Conservation (phyloP, 1,140 invertebrate genomes). For the Ditylenchus dipsaci region DNA sequence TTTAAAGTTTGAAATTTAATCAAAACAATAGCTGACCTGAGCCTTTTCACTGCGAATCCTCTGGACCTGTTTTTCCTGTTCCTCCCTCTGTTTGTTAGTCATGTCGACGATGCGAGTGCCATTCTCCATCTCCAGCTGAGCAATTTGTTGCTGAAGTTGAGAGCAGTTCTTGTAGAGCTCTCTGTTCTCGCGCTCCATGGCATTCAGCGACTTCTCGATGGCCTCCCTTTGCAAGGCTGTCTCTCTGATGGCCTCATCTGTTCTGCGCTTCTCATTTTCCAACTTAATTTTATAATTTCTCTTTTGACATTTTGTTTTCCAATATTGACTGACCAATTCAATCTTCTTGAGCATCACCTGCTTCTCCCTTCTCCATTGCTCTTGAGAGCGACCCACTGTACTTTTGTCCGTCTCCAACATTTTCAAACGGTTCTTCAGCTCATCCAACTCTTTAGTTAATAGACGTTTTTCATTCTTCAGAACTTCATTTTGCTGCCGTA, state of each 20-base stretch:
- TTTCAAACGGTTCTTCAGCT: constrained; percentile 43
- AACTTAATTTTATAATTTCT: constrained; percentile 18
- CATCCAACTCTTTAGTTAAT: constrained; percentile 49
- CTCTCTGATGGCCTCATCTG: constrained; percentile 55
- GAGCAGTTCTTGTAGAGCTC: constrained; percentile 58
- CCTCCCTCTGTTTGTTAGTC: constrained; percentile 55
- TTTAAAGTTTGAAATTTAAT: too few relatives aligned
- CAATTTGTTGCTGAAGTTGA: constrained; percentile 57
- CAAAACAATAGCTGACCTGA: constrained; percentile 39
- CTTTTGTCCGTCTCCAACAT: constrained; percentile 44
- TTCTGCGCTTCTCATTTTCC: constrained; percentile 54
- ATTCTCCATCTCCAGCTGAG: constrained; percentile 58
- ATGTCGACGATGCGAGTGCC: constrained; percentile 56
- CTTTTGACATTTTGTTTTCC: not conserved
- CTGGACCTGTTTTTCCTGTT: constrained; percentile 53
- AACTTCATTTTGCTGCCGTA: constrained; percentile 52
- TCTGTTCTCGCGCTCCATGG: constrained; percentile 57
- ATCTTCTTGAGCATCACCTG: constrained; percentile 54
- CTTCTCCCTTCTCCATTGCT: constrained; percentile 55
- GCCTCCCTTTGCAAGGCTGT: constrained; percentile 57
- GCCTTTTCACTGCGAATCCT: constrained; percentile 50
- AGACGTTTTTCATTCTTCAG: constrained; percentile 52
- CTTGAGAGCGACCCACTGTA: constrained; percentile 32
- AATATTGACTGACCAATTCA: constrained; percentile 47
- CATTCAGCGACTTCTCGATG: constrained; percentile 57